phyloP scores from a whole-genome alignment of 2,888 invertebrate genomes.

The Perdita meconis region DNA sequence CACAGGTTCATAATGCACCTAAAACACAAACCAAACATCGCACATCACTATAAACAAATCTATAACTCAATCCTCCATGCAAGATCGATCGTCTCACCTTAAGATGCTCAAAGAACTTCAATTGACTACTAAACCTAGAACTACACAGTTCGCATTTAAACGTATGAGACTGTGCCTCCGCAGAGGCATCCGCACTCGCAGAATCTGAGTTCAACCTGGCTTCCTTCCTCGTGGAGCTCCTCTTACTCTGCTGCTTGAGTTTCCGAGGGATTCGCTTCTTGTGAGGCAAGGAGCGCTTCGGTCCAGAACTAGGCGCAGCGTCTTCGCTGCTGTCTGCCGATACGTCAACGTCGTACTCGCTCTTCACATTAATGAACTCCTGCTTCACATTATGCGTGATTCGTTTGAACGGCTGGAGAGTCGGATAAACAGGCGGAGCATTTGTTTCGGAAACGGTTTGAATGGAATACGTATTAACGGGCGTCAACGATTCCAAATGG shows the following conservation, averaged over 20 bases:
- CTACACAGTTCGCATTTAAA: conserved; percentile 92
- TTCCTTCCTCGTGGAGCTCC: conserved; percentile 74
- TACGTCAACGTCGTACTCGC: conserved; percentile 83
- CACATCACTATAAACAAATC: too few species aligned
- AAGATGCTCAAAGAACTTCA: conserved; percentile 94
- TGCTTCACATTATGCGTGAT: conserved; percentile 78
- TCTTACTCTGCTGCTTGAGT: conserved; percentile 85
- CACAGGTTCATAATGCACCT: conserved; percentile 82
- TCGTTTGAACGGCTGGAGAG: conserved; percentile 78
- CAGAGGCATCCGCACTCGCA: conserved; percentile 59
- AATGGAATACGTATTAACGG: conserved; percentile 80
- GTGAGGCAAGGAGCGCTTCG: conserved; percentile 91
- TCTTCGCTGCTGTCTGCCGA: conserved; percentile 85
- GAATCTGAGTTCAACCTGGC: conserved; percentile 69
- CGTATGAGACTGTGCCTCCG: conserved; percentile 84
- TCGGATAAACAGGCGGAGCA: conserved; percentile 77
- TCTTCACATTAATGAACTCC: conserved; percentile 82
- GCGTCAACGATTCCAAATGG: conserved; percentile 77
- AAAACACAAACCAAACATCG: background rate
- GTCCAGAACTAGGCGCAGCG: conserved; percentile 81
- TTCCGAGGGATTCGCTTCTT: conserved; percentile 94
- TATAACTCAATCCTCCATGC: too few species aligned
- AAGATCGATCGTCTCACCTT: too few species aligned
- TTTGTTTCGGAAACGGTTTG: conserved; percentile 79
- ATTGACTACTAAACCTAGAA: conserved; percentile 90